Evolutionary conservation across 2,797 vertebrate genomes (phyloP).

Genomic region (Orientallactaga sibirica): DNA sequence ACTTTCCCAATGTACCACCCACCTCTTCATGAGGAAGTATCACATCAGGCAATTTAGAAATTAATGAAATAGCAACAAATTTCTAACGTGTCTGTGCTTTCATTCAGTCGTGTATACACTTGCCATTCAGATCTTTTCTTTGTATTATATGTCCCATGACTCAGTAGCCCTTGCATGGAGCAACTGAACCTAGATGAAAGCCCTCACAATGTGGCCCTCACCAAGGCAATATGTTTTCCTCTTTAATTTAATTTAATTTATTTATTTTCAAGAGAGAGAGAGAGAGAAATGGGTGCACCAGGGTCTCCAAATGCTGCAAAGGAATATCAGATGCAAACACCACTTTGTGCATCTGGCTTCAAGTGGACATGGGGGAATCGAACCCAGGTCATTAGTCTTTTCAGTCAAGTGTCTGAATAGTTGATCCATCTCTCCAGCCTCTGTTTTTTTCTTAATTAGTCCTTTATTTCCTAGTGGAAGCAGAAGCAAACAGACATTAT

Average conservation of each 20-base stretch:
- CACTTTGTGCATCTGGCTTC: too few species aligned
- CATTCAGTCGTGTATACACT: background rate
- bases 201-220: background rate
- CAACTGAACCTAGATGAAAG: background rate
- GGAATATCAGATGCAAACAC: too few species aligned
- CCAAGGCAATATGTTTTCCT: background rate
- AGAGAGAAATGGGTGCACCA: too few species aligned
- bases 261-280: too few species aligned
- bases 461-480: constrained; percentile 35
- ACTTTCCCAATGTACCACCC: constrained; percentile 78
- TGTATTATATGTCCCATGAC: background rate
- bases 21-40: constrained; percentile 63
- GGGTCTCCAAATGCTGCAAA: too few species aligned
- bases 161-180: background rate
- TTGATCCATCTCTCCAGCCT: too few species aligned
- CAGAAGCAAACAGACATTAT: background rate
- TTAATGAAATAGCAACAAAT: constrained; percentile 16
- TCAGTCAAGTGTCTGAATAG: too few species aligned
- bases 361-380: too few species aligned
- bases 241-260: background rate
- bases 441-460: background rate
- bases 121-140: constrained; percentile 12
- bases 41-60: constrained; percentile 66
- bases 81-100: background rate
- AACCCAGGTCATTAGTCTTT: too few species aligned